phyloP scores from a whole-genome alignment of 2,113 vertebrate species.

The Leptobrachium leishanense region DNA sequence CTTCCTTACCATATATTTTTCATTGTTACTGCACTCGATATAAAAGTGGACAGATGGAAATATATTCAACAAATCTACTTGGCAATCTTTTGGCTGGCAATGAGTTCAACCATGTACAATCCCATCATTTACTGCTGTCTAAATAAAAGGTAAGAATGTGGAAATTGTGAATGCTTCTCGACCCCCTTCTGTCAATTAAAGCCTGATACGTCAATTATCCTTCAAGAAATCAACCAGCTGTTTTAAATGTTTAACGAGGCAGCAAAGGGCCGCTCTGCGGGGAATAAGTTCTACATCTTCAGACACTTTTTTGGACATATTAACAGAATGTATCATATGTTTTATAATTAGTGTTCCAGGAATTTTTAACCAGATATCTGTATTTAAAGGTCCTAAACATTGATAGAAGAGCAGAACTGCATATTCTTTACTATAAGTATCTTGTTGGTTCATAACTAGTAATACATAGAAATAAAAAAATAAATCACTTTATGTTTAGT shows the following conservation, averaged over 20 bases:
- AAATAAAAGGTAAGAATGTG: conserved; percentile 84
- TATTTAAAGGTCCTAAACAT: neutral
- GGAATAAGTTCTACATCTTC: conserved; percentile 3
- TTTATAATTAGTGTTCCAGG: conserved; percentile 30
- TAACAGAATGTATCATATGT: conserved; percentile 17
- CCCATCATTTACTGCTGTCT: conserved; percentile 98
- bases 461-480: no score
- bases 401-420: no score
- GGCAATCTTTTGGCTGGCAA: conserved; percentile 92
- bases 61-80: conserved; percentile 96
- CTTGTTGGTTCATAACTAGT: no score
- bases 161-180: conserved; percentile 9
- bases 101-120: conserved; percentile 99
- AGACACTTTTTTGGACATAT: conserved; percentile 25
- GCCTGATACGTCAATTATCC: conserved; percentile 32
- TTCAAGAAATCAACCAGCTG: conserved; percentile 29
- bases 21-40: conserved; percentile 83
- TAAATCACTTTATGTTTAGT: no score
- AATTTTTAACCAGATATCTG: conserved; percentile 21
- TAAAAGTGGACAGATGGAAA: conserved; percentile 79
- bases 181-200: conserved; percentile 16
- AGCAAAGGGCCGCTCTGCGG: conserved; percentile 10
- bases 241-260: conserved; percentile 27
- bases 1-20: conserved; percentile 94
- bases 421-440: no score